Base-by-base conservation (phyloP, 2,888 invertebrate genomes). In the Trileptium ribeirensis region DNA sequence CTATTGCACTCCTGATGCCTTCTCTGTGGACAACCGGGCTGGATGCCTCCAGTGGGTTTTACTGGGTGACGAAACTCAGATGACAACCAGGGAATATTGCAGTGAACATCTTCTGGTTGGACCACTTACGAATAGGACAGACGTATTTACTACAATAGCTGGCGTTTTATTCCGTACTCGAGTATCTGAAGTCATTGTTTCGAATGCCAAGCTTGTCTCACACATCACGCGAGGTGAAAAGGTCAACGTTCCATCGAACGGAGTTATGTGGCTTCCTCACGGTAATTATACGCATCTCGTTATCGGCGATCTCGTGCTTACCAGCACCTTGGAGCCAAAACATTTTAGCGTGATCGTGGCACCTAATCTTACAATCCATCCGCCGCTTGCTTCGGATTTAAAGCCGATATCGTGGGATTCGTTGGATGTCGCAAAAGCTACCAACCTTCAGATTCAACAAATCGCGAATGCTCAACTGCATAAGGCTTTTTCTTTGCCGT, bases 251-350 rank as follows among this genome's bases (percentile, higher is more conserved):
- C 70, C 70, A 8, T 8, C 8, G 15, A 70, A 70, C 36, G 70
- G 70, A 8, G 70, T 70, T 70, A 33, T 70, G 70, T 70, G 70
- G 70, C 15, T 70, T 33, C 70, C 70, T 19, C 70, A 70, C n/a
- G 70, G 15, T 19, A 31, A 70, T 8, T 70, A 70, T 31, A 70
- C 70, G 3, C 70, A 70, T n/a, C 15, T 70, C n/a, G 70, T 70
- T 19, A n/a, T 70, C 70, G 70, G 70, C 8, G 33, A 31, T n/a
- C 8, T 15, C 8, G 36, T 70, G 3, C 3, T 70, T 31, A 70
- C 70, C 24, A 51, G 51, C 51, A 51, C 51, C 51, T 51, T 51
- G 24, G 51, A 51, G 51, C 8, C 24, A 15, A 24, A 15, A 51
- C 8, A 51, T 15, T n/a, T n/a, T n/a, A n/a, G n/a, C n/a, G n/a